phyloP scores from a whole-genome alignment of 2,113 vertebrate species.

The Hemiscyllium ocellatum region DNA sequence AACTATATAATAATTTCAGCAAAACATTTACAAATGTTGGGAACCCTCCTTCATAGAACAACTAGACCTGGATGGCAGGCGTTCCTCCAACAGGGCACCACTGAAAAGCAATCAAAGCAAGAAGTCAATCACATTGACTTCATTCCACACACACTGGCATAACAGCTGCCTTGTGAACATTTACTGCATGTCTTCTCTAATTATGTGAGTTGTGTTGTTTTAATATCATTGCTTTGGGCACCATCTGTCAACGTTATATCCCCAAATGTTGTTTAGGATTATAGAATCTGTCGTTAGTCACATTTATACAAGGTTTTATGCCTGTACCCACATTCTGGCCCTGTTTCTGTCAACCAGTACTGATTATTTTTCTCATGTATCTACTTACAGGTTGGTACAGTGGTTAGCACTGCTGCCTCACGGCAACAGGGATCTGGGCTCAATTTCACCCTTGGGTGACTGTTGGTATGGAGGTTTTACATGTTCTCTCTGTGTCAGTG shows the following conservation, averaged over 20 bases:
- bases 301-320: not conserved
- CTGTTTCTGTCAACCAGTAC: not conserved
- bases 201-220: conserved; percentile 22
- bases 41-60: not conserved
- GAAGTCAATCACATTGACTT: conserved; percentile 9
- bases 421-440: too few species aligned
- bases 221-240: not conserved
- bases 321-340: not conserved
- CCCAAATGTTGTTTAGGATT: not conserved
- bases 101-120: not conserved
- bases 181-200: conserved; percentile 20
- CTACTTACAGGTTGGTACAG: not conserved
- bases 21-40: not conserved
- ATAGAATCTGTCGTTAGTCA: conserved; percentile 4
- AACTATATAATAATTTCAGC: not conserved
- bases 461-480: too few species aligned
- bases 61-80: not conserved
- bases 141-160: conserved; percentile 10
- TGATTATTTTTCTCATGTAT: not conserved
- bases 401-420: too few species aligned
- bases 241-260: conserved; percentile 27
- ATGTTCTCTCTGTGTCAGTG: too few species aligned
- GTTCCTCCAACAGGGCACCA: not conserved
- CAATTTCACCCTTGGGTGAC: too few species aligned
- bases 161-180: conserved; percentile 25